These are phyloP conservation scores for Tethya wilhelma DNA, from an alignment of 37 sponge, comb jelly and placozoan genomes.

Conservation along the genomic window DNA sequence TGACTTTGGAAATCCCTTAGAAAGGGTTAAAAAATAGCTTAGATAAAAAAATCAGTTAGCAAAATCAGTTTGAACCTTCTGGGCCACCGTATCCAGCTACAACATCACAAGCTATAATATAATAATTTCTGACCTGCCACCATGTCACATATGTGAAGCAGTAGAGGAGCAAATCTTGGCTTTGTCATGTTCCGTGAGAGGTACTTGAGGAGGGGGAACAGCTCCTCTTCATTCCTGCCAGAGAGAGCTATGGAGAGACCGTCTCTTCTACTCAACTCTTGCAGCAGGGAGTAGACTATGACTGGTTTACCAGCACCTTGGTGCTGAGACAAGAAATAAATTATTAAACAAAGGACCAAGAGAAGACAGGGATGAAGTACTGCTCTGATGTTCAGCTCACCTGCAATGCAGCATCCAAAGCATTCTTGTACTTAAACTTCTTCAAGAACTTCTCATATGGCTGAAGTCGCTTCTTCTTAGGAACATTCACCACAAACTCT, in stretches of 20 bases:
- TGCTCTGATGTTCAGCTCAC: too few species aligned
- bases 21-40: too few species aligned
- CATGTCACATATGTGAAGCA: constrained; percentile 63
- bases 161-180: constrained; percentile 62
- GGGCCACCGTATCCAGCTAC: neutral
- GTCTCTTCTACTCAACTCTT: constrained; percentile 90
- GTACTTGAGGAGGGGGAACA: constrained; percentile 86
- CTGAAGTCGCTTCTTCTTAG: constrained; percentile 39
- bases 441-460: constrained; percentile 80
- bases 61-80: too few species aligned
- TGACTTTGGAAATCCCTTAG: too few species aligned
- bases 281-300: constrained; percentile 80
- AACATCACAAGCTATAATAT: neutral
- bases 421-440: constrained; percentile 86
- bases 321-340: constrained; percentile 8
- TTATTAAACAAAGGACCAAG: too few species aligned
- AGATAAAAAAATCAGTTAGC: too few species aligned
- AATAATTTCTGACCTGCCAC: constrained; percentile 58
- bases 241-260: constrained; percentile 85
- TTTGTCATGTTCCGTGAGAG: constrained; percentile 50
- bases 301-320: constrained; percentile 22
- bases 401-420: constrained; percentile 82
- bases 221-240: constrained; percentile 80
- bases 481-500: constrained; percentile 54
- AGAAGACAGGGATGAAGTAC: too few species aligned